Conservation (phyloP, 2,797 vertebrate species). For the Sebastes steindachneri region DNA sequence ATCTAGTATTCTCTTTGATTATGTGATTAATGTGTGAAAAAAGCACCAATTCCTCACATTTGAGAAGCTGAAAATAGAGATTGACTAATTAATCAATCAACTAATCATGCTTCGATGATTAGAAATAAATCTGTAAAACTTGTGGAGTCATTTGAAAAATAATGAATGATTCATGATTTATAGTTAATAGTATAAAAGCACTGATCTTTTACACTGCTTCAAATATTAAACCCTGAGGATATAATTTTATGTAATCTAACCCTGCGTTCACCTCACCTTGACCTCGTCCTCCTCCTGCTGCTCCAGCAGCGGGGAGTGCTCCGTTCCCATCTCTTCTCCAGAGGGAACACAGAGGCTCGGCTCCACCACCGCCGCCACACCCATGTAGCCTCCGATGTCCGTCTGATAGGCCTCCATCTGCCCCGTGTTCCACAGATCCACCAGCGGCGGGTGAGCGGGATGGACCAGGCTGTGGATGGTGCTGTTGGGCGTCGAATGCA, state of each 20-base stretch:
- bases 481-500: slow-evolving; percentile 88
- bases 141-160: neutral
- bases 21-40: no score
- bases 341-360: slow-evolving; percentile 72
- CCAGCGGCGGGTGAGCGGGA: slow-evolving; percentile 85
- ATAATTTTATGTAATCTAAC: slow-evolving; percentile 29
- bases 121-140: neutral
- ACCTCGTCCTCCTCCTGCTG: slow-evolving; percentile 90
- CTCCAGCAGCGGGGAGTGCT: slow-evolving; percentile 91
- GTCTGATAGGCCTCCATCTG: slow-evolving; percentile 83
- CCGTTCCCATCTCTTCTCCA: slow-evolving; percentile 84
- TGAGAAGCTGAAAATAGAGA: no score
- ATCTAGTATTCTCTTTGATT: no score
- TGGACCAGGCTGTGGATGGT: slow-evolving; percentile 86
- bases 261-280: slow-evolving; percentile 75
- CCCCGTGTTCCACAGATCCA: slow-evolving; percentile 90
- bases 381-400: slow-evolving; percentile 87
- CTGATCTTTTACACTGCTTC: neutral
- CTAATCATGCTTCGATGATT: neutral
- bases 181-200: neutral
- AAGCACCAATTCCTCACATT: no score
- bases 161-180: neutral
- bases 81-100: neutral
- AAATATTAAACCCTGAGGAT: slow-evolving; percentile 12
- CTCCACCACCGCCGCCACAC: slow-evolving; percentile 87